A percentile compares a stretch with the other conserved stretches of the same genome.
Conservation (phyloP, 92 coral and sea anemone genomes). For the Porites divaricata region DNA sequence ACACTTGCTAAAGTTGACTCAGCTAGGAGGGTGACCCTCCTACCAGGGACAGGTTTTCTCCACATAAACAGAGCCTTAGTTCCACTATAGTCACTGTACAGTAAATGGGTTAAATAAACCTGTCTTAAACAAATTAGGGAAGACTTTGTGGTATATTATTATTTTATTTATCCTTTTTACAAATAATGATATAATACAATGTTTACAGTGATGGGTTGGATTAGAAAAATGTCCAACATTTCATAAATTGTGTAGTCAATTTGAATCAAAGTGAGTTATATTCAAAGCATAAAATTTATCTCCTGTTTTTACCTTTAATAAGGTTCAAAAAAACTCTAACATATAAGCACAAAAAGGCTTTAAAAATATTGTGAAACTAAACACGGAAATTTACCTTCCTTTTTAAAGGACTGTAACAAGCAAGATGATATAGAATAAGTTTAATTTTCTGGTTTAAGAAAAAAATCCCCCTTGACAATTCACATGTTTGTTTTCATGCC, state of each 20-base stretch:
- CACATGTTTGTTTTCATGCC: constrained; percentile 7
- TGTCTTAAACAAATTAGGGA: too few species aligned
- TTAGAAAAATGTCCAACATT: constrained; percentile 5
- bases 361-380: neutral
- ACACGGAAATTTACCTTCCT: constrained; percentile 3
- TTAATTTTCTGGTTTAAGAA: neutral
- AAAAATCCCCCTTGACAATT: constrained; percentile 10
- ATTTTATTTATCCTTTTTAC: constrained; percentile 45
- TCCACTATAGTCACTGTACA: too few species aligned
- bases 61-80: too few species aligned
- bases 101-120: too few species aligned
- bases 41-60: too few species aligned
- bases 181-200: constrained; percentile 32
- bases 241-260: neutral
- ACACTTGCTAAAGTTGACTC: too few species aligned
- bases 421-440: neutral
- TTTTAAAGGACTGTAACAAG: constrained; percentile 25
- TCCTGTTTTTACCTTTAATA: neutral
- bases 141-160: constrained; percentile 2
- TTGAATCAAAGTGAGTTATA: neutral
- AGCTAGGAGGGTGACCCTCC: too few species aligned
- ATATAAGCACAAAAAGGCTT: neutral
- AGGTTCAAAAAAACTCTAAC: neutral
- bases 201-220: constrained; percentile 10
- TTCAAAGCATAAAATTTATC: neutral